A percentile compares a stretch with the other conserved stretches of the same genome.
Evolutionary conservation across 2,113 vertebrate species (phyloP).

Genomic region (Entomyzon cyanotis): DNA sequence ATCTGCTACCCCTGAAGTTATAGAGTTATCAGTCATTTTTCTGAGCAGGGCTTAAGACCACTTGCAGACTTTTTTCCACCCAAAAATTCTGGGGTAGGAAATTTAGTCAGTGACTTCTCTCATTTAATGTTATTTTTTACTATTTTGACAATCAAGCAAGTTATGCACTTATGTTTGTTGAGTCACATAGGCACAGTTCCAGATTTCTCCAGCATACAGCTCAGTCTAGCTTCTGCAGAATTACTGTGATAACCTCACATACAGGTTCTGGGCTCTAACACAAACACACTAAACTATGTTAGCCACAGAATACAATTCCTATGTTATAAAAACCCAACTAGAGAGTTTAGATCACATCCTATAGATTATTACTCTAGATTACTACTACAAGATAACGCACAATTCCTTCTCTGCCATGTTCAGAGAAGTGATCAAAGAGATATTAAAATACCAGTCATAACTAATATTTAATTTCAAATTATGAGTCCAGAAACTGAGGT

Average conservation of each 20-base stretch:
- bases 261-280: not conserved
- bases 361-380: not conserved
- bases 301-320: not conserved
- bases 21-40: not conserved
- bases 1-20: not conserved
- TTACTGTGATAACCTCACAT: not conserved
- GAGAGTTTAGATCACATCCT: not conserved
- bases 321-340: not conserved
- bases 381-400: not conserved
- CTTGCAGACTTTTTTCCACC: not conserved
- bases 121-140: not conserved
- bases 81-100: not conserved
- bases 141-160: not conserved
- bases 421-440: not conserved
- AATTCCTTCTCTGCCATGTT: not conserved
- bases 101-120: not conserved
- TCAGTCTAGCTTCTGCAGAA: not conserved
- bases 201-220: not conserved
- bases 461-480: not conserved
- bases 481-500: not conserved
- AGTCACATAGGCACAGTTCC: not conserved
- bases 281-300: not conserved
- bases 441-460: not conserved
- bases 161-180: not conserved
- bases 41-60: not conserved